These are phyloP conservation scores for Cercopithecus mona DNA, from an alignment of 2,113 vertebrate species.

Conservation along the genomic window DNA sequence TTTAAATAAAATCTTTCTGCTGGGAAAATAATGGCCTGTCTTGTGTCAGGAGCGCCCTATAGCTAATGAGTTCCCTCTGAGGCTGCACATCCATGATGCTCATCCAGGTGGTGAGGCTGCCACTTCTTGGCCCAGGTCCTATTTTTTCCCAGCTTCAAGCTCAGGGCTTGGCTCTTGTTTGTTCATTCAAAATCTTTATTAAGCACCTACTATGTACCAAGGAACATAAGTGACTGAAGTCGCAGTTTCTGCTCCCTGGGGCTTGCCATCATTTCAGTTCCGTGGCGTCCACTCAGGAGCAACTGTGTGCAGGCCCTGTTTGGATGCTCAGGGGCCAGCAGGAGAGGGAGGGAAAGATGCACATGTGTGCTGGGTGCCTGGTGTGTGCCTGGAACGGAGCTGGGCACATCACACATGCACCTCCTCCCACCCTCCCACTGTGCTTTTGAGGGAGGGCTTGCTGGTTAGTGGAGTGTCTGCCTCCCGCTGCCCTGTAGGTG, in stretches of 20 bases:
- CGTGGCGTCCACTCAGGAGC: background rate
- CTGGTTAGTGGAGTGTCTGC: background rate
- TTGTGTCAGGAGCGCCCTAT: background rate
- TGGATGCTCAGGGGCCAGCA: background rate
- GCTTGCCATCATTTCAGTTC: background rate
- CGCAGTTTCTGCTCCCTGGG: background rate
- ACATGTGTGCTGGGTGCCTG: no score
- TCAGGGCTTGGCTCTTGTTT: background rate
- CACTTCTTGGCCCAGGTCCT: background rate
- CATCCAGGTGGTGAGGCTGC: background rate
- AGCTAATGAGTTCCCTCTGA: fast-evolving
- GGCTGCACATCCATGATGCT: fast-evolving
- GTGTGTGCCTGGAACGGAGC: background rate
- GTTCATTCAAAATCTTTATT: background rate
- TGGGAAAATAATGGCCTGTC: background rate
- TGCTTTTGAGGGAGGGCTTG: background rate
- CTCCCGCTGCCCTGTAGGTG: background rate
- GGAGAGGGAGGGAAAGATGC: background rate
- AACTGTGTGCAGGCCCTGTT: fast-evolving
- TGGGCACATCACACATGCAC: fast-evolving
- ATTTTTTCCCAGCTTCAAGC: background rate
- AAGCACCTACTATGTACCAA: background rate
- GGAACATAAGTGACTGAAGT: background rate
- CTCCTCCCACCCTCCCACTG: background rate
- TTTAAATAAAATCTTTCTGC: background rate